These are phyloP conservation scores for Brachylomia viminalis DNA, from an alignment of 2,888 invertebrate species.

Conservation along the genomic window DNA sequence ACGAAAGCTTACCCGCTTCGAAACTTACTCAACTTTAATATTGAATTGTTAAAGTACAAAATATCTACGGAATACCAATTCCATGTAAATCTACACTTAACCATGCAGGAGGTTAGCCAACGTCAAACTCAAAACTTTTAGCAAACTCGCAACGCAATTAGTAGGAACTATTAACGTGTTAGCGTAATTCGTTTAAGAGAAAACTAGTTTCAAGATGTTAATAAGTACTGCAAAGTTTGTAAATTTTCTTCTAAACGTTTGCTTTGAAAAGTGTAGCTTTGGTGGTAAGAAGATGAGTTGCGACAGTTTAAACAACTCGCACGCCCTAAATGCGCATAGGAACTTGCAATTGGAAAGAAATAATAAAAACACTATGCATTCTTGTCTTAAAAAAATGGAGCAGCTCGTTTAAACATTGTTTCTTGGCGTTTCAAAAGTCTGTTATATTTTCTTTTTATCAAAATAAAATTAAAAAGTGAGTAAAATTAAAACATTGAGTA, in stretches of 20 bases:
- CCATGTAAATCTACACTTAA: neutral
- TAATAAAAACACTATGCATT: neutral
- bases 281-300: neutral
- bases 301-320: neutral
- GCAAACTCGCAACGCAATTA: constrained; percentile 10
- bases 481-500: neutral
- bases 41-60: neutral
- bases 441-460: neutral
- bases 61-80: neutral
- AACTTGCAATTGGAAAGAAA: neutral
- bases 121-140: neutral
- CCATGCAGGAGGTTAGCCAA: neutral
- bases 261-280: neutral
- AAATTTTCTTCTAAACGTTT: constrained; percentile 1
- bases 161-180: neutral
- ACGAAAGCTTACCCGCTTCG: neutral
- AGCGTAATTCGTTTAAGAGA: constrained; percentile 14
- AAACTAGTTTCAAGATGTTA: neutral
- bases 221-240: neutral
- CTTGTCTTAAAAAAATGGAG: neutral
- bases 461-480: neutral
- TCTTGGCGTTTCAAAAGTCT: neutral
- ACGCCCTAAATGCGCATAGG: neutral
- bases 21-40: constrained; percentile 11
- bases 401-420: neutral